Evolutionary conservation across 2,113 vertebrate species (phyloP).

Genomic region (Tupaia tana): DNA sequence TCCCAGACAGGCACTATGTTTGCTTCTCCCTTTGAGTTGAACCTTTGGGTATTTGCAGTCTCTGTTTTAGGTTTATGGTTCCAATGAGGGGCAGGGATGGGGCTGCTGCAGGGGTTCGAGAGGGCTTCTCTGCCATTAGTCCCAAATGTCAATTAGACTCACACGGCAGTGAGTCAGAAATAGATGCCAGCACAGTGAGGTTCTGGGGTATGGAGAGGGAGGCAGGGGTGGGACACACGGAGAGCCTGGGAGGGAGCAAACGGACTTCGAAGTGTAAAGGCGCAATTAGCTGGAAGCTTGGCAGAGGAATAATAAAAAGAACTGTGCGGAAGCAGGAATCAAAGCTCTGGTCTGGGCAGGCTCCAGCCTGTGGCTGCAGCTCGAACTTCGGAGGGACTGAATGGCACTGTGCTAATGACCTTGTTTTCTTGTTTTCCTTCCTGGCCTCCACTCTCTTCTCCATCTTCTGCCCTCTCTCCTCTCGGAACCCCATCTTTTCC

Average conservation of each 20-base stretch:
- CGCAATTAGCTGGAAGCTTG: not conserved
- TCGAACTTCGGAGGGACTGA: not conserved
- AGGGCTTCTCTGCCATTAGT: not conserved
- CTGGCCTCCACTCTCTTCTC: not conserved
- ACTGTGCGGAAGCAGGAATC: not conserved
- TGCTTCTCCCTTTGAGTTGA: not conserved
- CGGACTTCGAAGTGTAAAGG: not conserved
- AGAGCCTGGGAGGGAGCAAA: too few relatives aligned
- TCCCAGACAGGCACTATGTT: not conserved
- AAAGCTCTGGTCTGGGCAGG: not conserved
- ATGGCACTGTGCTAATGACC: slow-evolving; percentile 37
- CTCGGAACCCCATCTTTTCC: not conserved
- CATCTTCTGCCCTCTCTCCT: not conserved
- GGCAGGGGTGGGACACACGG: not conserved
- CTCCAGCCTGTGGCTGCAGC: not conserved
- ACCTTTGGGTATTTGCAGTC: not conserved
- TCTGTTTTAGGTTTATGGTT: not conserved
- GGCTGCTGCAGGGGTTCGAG: not conserved
- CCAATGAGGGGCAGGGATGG: not conserved
- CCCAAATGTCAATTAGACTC: not conserved
- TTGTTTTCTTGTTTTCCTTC: slow-evolving; percentile 49
- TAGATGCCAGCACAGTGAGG: not conserved
- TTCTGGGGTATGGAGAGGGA: not conserved
- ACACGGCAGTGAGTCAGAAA: not conserved
- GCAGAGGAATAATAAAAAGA: not conserved